Percentiles rank a stretch among this genome's conserved stretches.
Conservation (phyloP, 2,797 vertebrate genomes). For the Tympanoctomys barrerae region DNA sequence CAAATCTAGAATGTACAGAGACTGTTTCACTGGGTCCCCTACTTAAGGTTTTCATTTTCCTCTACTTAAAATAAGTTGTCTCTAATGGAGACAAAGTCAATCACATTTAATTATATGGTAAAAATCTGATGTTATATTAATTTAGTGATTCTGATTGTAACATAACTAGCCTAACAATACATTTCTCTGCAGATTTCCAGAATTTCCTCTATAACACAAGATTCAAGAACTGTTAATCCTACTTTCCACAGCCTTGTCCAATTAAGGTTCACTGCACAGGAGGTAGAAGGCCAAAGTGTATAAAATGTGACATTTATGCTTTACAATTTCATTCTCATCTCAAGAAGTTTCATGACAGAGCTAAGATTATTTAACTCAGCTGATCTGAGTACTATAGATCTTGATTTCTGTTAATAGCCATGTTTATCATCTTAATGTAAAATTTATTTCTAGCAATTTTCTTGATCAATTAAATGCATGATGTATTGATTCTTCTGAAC, state of each 20-base stretch:
- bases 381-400: conserved; percentile 69
- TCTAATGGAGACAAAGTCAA: conserved; percentile 68
- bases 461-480: conserved; percentile 65
- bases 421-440: conserved; percentile 77
- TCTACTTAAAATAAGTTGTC: conserved; percentile 64
- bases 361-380: conserved; percentile 79
- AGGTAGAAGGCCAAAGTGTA: not conserved
- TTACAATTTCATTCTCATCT: conserved; percentile 61
- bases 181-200: conserved; percentile 69
- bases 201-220: conserved; percentile 62
- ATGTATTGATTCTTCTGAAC: conserved; percentile 63
- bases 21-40: not conserved
- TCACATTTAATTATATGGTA: conserved; percentile 73
- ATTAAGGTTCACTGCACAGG: not conserved
- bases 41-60: conserved; percentile 62
- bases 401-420: conserved; percentile 72
- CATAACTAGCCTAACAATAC: conserved; percentile 64
- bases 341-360: conserved; percentile 65
- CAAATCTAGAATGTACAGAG: not conserved
- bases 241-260: conserved; percentile 47
- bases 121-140: conserved; percentile 72
- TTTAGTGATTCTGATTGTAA: conserved; percentile 72
- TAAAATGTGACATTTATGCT: conserved; percentile 53
- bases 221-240: conserved; percentile 70
- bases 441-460: conserved; percentile 74